Conservation (phyloP, 2,113 vertebrate genomes). For the Elanoides forficatus region DNA sequence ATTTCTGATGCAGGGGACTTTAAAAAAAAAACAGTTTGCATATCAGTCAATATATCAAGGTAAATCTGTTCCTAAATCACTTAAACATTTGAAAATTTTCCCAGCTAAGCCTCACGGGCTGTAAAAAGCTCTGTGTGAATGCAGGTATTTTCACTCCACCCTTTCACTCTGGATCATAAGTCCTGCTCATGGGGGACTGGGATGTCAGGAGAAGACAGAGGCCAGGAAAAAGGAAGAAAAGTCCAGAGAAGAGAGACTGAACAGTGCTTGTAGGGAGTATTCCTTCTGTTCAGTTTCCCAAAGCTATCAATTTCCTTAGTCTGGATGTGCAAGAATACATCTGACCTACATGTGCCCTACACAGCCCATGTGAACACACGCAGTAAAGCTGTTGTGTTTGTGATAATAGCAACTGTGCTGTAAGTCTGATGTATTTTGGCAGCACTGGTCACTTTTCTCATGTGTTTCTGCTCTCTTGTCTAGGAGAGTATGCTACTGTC, state of each 20-base stretch:
- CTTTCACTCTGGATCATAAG: rapidly evolving
- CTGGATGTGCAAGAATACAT: background rate
- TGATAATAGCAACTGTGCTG: background rate
- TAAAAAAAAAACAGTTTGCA: background rate
- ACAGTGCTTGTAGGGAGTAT: background rate
- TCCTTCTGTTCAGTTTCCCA: background rate
- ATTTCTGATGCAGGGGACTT: background rate
- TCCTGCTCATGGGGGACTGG: background rate
- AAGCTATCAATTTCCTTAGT: background rate
- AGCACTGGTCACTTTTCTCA: background rate
- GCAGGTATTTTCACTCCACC: background rate
- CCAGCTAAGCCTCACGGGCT: rapidly evolving
- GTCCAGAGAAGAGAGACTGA: background rate
- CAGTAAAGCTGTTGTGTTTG: rapidly evolving
- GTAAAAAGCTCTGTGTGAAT: background rate
- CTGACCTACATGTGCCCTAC: rapidly evolving
- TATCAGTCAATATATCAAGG: background rate
- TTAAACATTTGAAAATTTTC: background rate
- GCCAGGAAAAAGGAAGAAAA: background rate
- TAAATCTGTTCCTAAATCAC: background rate
- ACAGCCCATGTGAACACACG: rapidly evolving
- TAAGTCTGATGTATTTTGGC: background rate
- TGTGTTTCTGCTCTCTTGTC: background rate
- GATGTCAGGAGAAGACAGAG: background rate
- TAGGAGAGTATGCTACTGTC: too few relatives aligned